phyloP scores from a whole-genome alignment of 2,888 invertebrate genomes.

The Cryptus viduatorius region DNA sequence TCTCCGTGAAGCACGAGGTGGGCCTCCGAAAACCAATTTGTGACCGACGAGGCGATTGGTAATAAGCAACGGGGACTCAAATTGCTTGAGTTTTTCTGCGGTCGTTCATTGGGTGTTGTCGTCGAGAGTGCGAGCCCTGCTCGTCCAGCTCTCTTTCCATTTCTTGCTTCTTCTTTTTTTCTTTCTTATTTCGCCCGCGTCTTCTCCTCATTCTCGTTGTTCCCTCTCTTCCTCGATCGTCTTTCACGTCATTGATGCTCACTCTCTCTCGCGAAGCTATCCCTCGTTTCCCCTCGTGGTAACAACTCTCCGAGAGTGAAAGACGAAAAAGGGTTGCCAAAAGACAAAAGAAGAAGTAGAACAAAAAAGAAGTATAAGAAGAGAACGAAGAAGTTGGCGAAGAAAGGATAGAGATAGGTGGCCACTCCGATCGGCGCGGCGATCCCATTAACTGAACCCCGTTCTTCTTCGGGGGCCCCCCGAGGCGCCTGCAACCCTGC shows the following conservation, averaged over 20 bases:
- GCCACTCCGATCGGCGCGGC: constrained; percentile 71
- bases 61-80: constrained; percentile 83
- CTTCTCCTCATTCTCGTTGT: constrained; percentile 25
- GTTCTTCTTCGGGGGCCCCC: constrained; percentile 69
- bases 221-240: constrained; percentile 32
- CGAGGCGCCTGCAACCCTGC: constrained; percentile 67
- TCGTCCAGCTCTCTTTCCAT: constrained; percentile 61
- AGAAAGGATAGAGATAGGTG: constrained; percentile 57
- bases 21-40: constrained; percentile 81
- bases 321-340: constrained; percentile 66
- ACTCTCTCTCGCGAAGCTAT: constrained; percentile 43
- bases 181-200: constrained; percentile 49
- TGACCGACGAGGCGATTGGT: constrained; percentile 84
- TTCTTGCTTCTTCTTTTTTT: constrained; percentile 45
- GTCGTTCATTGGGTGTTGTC: constrained; percentile 83
- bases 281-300: constrained; percentile 51
- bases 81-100: constrained; percentile 84
- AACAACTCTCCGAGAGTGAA: constrained; percentile 69
- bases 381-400: constrained; percentile 49
- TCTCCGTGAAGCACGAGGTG: constrained; percentile 61
- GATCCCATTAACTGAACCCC: constrained; percentile 79
- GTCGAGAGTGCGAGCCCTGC: constrained; percentile 74
- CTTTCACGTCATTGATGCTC: constrained; percentile 54
- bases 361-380: constrained; percentile 45
- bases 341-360: constrained; percentile 64